Evolutionary conservation across 2,797 vertebrate species (phyloP).

Genomic region (Danionella dracula): DNA sequence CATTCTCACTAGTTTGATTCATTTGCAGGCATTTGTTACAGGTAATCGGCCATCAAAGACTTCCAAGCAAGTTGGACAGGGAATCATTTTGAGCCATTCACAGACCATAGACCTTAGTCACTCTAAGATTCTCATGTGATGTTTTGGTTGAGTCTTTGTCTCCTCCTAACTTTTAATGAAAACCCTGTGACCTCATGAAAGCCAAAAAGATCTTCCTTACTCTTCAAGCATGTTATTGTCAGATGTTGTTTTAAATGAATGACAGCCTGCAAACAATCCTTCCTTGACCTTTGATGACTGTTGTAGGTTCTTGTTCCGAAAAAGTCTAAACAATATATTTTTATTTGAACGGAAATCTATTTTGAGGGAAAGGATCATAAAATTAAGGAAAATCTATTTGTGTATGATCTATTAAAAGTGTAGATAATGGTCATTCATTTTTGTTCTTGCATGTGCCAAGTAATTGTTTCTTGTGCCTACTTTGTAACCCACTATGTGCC

Average conservation of each 20-base stretch:
- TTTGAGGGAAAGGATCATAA: no score
- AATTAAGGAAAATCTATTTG: no score
- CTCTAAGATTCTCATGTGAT: not conserved
- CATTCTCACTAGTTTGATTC: not conserved
- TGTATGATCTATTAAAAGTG: no score
- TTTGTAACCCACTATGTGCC: no score
- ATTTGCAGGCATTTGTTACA: not conserved
- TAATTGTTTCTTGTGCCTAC: no score
- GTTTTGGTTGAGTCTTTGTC: no score
- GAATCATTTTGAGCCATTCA: not conserved
- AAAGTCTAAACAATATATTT: no score
- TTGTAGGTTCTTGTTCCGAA: not conserved
- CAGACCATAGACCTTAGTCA: no score
- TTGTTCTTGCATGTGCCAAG: no score
- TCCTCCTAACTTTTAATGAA: not conserved
- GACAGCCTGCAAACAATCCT: not conserved
- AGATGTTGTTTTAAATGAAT: not conserved
- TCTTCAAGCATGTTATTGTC: not conserved
- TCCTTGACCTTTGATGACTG: not conserved
- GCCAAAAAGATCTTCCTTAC: not conserved
- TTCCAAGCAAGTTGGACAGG: not conserved
- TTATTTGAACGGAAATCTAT: no score
- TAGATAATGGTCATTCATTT: no score
- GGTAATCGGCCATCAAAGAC: not conserved
- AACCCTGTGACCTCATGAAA: not conserved